Conservation (phyloP, 2,797 vertebrate species). For the Anas capensis region DNA sequence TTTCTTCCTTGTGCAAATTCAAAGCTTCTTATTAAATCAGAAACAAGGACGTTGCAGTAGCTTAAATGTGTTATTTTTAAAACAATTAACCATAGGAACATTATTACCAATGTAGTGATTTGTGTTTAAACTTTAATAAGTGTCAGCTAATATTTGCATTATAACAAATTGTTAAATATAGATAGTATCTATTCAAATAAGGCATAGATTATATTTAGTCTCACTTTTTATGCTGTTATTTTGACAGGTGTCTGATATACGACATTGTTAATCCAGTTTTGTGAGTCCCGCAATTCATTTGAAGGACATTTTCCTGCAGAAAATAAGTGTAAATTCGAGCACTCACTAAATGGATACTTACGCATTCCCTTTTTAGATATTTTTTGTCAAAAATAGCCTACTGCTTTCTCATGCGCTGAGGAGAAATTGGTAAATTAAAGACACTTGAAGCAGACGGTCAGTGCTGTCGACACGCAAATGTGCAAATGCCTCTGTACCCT, state of each 20-base stretch:
- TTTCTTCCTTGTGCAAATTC: conserved; percentile 33
- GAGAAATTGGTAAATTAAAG: not conserved
- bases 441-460: not conserved
- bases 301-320: conserved; percentile 21
- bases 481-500: not conserved
- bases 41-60: not conserved
- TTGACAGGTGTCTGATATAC: conserved; percentile 47
- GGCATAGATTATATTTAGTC: conserved; percentile 41
- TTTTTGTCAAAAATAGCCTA: not conserved
- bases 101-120: conserved; percentile 8
- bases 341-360: not conserved
- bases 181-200: conserved; percentile 57
- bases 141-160: conserved; percentile 35
- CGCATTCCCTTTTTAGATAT: not conserved
- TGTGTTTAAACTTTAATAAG: conserved; percentile 44
- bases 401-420: not conserved
- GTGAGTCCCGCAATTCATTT: conserved; percentile 28
- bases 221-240: conserved; percentile 28
- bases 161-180: conserved; percentile 47
- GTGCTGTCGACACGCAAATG: not conserved
- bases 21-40: conserved; percentile 16
- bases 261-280: conserved; percentile 51
- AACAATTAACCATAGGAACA: conserved; percentile 25
- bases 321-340: not conserved
- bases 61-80: conserved; percentile 5